Percentiles rank a stretch among this genome's conserved stretches.
Evolutionary conservation across 2,113 vertebrate genomes (phyloP).

Genomic region (Hyperoodon ampullatus): DNA sequence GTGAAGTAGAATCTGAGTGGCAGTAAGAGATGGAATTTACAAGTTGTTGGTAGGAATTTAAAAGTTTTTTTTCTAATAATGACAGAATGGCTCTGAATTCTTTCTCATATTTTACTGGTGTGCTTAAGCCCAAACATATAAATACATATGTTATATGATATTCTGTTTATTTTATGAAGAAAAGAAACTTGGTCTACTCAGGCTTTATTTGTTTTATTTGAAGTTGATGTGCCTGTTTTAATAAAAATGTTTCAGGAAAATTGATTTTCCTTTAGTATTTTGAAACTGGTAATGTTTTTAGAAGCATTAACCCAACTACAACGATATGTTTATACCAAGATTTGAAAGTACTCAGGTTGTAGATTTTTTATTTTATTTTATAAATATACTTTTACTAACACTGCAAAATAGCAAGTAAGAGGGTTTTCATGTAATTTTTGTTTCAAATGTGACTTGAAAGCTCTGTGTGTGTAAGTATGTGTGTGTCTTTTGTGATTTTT

Average conservation of each 20-base stretch:
- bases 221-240: neutral
- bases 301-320: neutral
- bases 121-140: neutral
- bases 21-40: neutral
- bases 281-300: constrained; percentile 34
- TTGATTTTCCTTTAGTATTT: constrained; percentile 53
- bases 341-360: constrained; percentile 16
- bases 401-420: neutral
- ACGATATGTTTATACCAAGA: neutral
- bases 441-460: constrained; percentile 10
- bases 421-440: constrained; percentile 43
- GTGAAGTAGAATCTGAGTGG: neutral
- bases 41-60: constrained; percentile 28
- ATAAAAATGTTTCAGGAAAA: constrained; percentile 39
- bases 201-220: constrained; percentile 53
- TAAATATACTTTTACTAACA: constrained; percentile 27
- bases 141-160: neutral
- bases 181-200: constrained; percentile 27
- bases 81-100: constrained; percentile 42
- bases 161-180: constrained; percentile 40
- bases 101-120: constrained; percentile 17
- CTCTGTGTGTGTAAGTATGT: neutral
- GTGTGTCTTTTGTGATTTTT: neutral
- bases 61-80: neutral
- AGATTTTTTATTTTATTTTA: constrained; percentile 19